These are phyloP conservation scores for Istiophorus platypterus DNA, from an alignment of 2,113 vertebrate genomes.

Conservation along the genomic window DNA sequence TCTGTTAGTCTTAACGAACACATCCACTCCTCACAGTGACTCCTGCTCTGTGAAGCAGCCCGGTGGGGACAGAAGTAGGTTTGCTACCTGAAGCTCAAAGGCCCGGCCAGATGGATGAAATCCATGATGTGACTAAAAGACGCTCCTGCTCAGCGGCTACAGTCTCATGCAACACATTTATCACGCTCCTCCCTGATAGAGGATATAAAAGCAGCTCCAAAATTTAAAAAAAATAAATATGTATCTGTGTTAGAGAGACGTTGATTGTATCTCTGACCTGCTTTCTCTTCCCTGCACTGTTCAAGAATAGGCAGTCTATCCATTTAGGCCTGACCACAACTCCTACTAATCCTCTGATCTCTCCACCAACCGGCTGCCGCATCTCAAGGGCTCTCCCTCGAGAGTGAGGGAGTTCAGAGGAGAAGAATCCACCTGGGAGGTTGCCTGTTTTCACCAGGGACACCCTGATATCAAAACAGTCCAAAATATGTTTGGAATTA, in stretches of 20 bases:
- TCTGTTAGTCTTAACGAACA: constrained; percentile 39
- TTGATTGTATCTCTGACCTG: constrained; percentile 31
- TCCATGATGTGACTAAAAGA: background rate
- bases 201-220: too few relatives aligned
- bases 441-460: background rate
- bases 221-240: background rate
- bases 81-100: background rate
- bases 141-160: background rate
- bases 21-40: background rate
- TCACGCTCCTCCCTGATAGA: constrained; percentile 4
- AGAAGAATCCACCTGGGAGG: constrained; percentile 18
- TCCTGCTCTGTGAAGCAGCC: background rate
- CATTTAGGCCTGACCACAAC: constrained; percentile 64
- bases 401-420: background rate
- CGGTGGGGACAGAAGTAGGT: background rate
- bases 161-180: background rate
- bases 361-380: constrained; percentile 53
- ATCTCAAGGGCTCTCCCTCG: constrained; percentile 1
- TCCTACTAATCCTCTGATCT: constrained; percentile 76
- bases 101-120: background rate
- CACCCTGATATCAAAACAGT: constrained; percentile 4
- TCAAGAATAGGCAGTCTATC: constrained; percentile 71
- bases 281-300: constrained; percentile 41
- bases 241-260: background rate
- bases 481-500: background rate